Evolutionary conservation across 1,140 invertebrate species (phyloP).

Genomic region (Battus philenor): DNA sequence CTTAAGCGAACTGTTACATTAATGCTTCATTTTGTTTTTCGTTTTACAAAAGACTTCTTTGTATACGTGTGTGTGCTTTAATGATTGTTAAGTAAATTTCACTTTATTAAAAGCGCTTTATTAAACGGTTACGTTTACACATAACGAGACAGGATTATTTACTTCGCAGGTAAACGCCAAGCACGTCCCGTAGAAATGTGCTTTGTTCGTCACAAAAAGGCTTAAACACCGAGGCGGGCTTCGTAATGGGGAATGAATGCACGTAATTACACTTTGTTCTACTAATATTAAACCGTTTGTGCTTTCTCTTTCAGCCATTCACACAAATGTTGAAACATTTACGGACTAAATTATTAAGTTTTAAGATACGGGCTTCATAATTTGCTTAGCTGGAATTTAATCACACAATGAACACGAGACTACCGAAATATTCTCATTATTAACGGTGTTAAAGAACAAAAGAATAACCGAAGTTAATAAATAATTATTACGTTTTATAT

Average conservation of each 20-base stretch:
- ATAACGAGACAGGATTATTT: slow-evolving; percentile 11
- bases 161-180: slow-evolving; percentile 3
- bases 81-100: background rate
- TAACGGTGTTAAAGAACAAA: too few species aligned
- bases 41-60: too few species aligned
- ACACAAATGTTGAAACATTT: slow-evolving; percentile 20
- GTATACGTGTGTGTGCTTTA: too few species aligned
- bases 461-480: too few species aligned
- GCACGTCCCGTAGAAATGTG: slow-evolving; percentile 11
- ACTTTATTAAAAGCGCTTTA: slow-evolving; percentile 16
- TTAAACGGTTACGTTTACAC: slow-evolving; percentile 20
- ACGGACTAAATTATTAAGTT: slow-evolving; percentile 2
- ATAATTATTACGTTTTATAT: too few species aligned
- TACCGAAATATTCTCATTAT: background rate
- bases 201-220: slow-evolving; percentile 26
- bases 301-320: slow-evolving; percentile 27
- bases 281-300: slow-evolving; percentile 47
- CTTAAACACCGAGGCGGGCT: slow-evolving; percentile 30
- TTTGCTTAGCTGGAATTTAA: background rate
- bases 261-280: slow-evolving; percentile 56
- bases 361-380: slow-evolving; percentile 4
- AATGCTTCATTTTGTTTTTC: too few species aligned
- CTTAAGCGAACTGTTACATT: too few species aligned
- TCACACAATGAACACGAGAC: background rate
- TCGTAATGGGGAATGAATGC: slow-evolving; percentile 47